Base-by-base conservation (phyloP, 2,888 invertebrate genomes). In the Oscheius myriophilus region DNA sequence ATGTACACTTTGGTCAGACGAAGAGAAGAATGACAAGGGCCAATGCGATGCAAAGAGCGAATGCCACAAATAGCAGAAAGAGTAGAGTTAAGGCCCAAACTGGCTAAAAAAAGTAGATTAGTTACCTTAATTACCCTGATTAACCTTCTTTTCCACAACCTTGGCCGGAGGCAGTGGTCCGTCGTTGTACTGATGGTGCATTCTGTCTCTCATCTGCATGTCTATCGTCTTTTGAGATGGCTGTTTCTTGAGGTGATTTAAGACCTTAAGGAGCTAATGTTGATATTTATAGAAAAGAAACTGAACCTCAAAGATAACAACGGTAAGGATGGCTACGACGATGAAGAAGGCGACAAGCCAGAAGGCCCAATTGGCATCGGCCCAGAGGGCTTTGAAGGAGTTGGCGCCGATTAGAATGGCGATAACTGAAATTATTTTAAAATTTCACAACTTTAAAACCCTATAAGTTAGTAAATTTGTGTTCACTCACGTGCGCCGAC, bases 341-440 rank as follows among this genome's bases (percentile, higher is more conserved):
- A 66, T 45, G 51, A 42, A 70, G 43, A 70, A 55, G 45, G 62
- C 25, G 26, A 70, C 62, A 3, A 70, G 18, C 42, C 54, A 43
- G 52, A 70, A 57, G 41, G 52, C 55, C 62, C 61, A 62, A 12
- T n/a, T 43, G 54, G 55, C 23, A 42, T 67, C 62, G 2, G 46
- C 18, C 67, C 66, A 70, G 14, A 55, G 57, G 0, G 62, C 33
- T 25, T 67, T 52, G 62, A 70, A 67, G 12, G 62, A 61, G 39
- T 70, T 70, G 42, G 62, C 62, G 25, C 67, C 70, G 41, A 70
- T 70, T 39, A 70, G 18, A 25, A 62, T 57, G 42, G 70, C 62
- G 11, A 67, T 51, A 12, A 62, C 67, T 70, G 53, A 39, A 69
- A 18, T 14, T 18, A 3, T 33, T 46, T 41, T 21, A 25, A 21